Conservation (phyloP, 2,797 vertebrate genomes). For the Rhinophrynus dorsalis region DNA sequence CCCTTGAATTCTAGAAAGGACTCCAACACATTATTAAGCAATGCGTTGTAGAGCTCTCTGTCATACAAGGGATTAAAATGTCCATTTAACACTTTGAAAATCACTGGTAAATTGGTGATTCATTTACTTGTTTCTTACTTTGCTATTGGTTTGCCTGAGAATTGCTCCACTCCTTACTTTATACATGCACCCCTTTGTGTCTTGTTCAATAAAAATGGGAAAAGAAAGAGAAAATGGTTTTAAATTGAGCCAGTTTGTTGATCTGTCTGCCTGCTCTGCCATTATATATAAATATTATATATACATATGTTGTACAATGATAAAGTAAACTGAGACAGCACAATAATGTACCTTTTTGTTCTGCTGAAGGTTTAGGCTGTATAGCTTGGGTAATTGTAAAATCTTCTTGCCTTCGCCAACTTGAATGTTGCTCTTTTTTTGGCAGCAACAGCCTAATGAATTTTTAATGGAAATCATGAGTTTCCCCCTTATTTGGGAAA, state of each 20-base stretch:
- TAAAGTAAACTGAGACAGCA: conserved; percentile 74
- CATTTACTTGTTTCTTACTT: too few relatives aligned
- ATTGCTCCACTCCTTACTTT: too few relatives aligned
- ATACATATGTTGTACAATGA: conserved; percentile 69
- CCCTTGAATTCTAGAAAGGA: too few relatives aligned
- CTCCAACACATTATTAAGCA: too few relatives aligned
- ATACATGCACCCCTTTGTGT: too few relatives aligned
- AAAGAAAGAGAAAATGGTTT: conserved; percentile 61
- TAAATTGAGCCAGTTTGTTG: conserved; percentile 66
- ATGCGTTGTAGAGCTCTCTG: too few relatives aligned
- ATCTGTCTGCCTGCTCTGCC: conserved; percentile 78
- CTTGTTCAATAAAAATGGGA: conserved; percentile 70
- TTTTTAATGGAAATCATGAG: conserved; percentile 72
- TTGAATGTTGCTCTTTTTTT: conserved; percentile 70
- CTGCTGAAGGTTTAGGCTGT: conserved; percentile 70
- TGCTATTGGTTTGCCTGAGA: too few relatives aligned
- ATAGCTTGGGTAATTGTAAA: conserved; percentile 68
- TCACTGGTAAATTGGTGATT: too few relatives aligned
- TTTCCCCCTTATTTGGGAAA: conserved; percentile 73
- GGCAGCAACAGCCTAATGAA: conserved; percentile 69
- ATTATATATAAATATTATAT: conserved; percentile 66
- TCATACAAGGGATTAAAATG: too few relatives aligned
- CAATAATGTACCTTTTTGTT: conserved; percentile 78
- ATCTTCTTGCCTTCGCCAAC: conserved; percentile 74
- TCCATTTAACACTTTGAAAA: too few relatives aligned